Percentiles rank a stretch among this genome's conserved stretches.
Evolutionary conservation across 2,888 invertebrate species (phyloP).

Genomic region (Agrotis clavis): DNA sequence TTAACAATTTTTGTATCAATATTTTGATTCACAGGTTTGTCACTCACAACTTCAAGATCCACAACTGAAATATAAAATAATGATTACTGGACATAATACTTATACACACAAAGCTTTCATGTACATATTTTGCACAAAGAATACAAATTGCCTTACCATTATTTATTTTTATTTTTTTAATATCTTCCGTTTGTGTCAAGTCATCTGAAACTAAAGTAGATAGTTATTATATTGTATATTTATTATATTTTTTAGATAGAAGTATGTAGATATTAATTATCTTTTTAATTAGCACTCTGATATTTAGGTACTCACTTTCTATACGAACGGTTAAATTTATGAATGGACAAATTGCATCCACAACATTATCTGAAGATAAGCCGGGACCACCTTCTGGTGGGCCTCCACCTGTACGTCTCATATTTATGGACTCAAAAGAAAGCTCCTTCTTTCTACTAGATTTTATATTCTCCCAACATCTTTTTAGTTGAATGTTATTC

Average conservation of each 20-base stretch:
- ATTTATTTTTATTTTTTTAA: neutral
- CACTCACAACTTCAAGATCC: no score
- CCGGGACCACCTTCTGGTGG: constrained; percentile 4
- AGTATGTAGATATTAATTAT: neutral
- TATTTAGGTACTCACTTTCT: no score
- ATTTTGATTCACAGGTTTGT: no score
- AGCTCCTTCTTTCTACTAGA: constrained; percentile 1
- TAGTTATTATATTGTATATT: no score
- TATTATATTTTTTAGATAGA: no score
- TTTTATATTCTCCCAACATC: constrained; percentile 10
- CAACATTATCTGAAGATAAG: neutral
- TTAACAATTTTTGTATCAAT: no score
- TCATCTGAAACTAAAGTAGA: no score
- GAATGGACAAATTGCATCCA: constrained; percentile 10
- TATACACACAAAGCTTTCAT: neutral
- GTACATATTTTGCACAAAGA: neutral
- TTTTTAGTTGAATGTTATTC: neutral
- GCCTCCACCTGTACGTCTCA: constrained; percentile 10
- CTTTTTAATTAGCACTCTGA: neutral
- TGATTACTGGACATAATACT: neutral
- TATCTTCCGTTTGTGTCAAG: no score
- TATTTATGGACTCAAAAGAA: neutral
- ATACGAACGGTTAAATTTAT: neutral
- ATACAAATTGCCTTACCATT: neutral
- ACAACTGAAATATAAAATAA: constrained; percentile 3